Base-by-base conservation (phyloP, 2,888 invertebrate species). In the Carpatolechia fugitivella region DNA sequence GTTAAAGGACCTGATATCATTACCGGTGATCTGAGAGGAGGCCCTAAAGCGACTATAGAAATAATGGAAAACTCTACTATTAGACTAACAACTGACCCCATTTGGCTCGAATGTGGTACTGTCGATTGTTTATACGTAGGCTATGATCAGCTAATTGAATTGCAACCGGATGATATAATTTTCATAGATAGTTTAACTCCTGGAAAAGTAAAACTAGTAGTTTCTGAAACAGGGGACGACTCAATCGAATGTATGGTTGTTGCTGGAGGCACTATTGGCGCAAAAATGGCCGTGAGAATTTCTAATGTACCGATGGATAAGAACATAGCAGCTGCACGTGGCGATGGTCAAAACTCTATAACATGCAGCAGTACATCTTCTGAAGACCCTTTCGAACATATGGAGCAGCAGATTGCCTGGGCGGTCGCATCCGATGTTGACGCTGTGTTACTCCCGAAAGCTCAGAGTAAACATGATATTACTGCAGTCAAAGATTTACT, bases 311-410 rank as follows among this genome's bases (percentile, higher is more conserved):
- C 92, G 0, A 69, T 85, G 8, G 91, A 91, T 51, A 61, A 86
- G 6, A 78, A 82, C 16, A 66, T 20, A 7, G 24, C 82, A 16
- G 70, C 78, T 1, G 80, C 79, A 7, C 77, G 76, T 51, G 75
- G 80, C n/a, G 91, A 91, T 60, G 86, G 85, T 56, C 61, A 72
- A 50, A 85, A 91, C 56, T 82, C 92, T 1, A 10, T 82, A 20
- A 66, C 72, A 8, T 65, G 76, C 61, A 71, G 76, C 61, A 71
- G 96, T 96, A 76, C 94, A 94, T 70, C 93, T 93, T 67, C 72
- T 3, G 69, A 78, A 62, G 93, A 95, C 78, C 95, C 95, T 7
- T 92, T 95, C 71, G 92, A 93, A 64, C 93, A 94, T 72, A 93
- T 86, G 70, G 84, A 89, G 60, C 78, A 82, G 54, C 90, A 89